Conservation (phyloP, 2,888 invertebrate species). For the Adelognathus sp. region DNA sequence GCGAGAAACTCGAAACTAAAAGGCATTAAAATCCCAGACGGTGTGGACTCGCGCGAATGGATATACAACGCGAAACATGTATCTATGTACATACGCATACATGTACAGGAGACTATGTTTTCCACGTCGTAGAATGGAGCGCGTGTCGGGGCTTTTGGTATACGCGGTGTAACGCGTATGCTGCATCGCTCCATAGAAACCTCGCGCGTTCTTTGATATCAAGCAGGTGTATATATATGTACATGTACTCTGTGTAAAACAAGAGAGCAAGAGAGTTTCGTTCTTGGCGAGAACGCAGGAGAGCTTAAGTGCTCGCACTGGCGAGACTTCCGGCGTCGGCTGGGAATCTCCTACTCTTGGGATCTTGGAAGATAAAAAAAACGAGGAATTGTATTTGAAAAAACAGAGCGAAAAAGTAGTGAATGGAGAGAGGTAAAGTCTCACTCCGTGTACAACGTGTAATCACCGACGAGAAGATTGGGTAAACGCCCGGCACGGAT, state of each 20-base stretch:
- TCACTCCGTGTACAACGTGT: slow-evolving; percentile 9
- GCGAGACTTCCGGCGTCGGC: slow-evolving; percentile 55
- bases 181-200: slow-evolving; percentile 52
- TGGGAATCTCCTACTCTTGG: slow-evolving; percentile 36
- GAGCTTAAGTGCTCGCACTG: slow-evolving; percentile 60
- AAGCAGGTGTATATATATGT: slow-evolving; percentile 31
- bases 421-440: slow-evolving; percentile 18
- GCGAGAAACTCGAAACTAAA: slow-evolving; percentile 51
- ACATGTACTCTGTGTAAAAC: slow-evolving; percentile 30
- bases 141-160: slow-evolving; percentile 28
- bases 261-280: slow-evolving; percentile 43
- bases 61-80: slow-evolving; percentile 28
- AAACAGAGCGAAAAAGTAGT: slow-evolving; percentile 2
- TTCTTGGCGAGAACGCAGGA: slow-evolving; percentile 50
- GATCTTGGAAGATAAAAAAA: slow-evolving; percentile 21
- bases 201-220: slow-evolving; percentile 57
- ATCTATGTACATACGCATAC: slow-evolving; percentile 7
- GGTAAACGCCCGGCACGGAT: slow-evolving; percentile 39
- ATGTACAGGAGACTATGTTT: slow-evolving; percentile 18
- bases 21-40: slow-evolving; percentile 59
- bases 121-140: slow-evolving; percentile 43
- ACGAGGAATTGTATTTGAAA: neutral
- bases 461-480: slow-evolving; percentile 45
- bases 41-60: slow-evolving; percentile 43
- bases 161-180: slow-evolving; percentile 49